These are phyloP conservation scores for Enoplosus armatus DNA, from an alignment of 2,797 vertebrate genomes.

Conservation along the genomic window DNA sequence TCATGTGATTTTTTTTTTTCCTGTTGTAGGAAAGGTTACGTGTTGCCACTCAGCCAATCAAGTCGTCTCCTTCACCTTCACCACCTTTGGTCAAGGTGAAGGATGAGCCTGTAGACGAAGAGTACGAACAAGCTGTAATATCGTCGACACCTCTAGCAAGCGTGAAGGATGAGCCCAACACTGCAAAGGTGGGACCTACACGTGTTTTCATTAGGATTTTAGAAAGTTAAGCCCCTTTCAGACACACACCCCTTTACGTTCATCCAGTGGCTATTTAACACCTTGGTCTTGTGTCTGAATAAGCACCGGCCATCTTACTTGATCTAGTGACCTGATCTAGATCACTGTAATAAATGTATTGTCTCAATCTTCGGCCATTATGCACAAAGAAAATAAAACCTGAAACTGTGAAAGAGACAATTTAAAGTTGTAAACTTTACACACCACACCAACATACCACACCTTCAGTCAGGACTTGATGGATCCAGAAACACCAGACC, in stretches of 20 bases:
- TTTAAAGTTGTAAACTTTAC: too few species aligned
- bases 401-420: too few species aligned
- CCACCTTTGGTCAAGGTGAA: slow-evolving; percentile 92
- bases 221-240: not conserved
- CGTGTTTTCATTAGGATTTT: not conserved
- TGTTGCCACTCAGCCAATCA: slow-evolving; percentile 43
- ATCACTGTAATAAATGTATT: not conserved
- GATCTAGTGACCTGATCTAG: too few species aligned
- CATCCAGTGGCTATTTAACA: too few species aligned
- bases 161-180: slow-evolving; percentile 95
- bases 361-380: too few species aligned
- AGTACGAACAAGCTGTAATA: slow-evolving; percentile 92
- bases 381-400: too few species aligned
- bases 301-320: too few species aligned
- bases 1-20: too few species aligned
- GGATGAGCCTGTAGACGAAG: slow-evolving; percentile 97
- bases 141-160: slow-evolving; percentile 77
- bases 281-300: too few species aligned
- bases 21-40: slow-evolving; percentile 24
- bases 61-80: slow-evolving; percentile 84
- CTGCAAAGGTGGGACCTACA: slow-evolving; percentile 84
- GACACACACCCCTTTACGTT: not conserved
- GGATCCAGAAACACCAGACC: not conserved
- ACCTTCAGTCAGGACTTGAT: not conserved
- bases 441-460: not conserved